These are phyloP conservation scores for Rhinichthys klamathensis DNA, from an alignment of 2,113 vertebrate genomes.

Conservation along the genomic window DNA sequence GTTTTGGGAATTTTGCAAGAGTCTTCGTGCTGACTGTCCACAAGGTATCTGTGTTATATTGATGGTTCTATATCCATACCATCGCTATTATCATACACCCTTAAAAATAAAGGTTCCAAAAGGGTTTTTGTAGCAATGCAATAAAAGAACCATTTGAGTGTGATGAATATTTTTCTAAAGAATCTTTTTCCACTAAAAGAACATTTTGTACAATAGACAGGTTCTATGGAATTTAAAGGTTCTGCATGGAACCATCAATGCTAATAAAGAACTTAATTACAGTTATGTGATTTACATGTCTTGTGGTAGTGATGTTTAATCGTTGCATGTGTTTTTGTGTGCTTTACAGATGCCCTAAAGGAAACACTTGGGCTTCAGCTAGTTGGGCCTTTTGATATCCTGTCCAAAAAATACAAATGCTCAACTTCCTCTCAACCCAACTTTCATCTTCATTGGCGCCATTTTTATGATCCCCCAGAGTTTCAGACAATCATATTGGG, in stretches of 20 bases:
- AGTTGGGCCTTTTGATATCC: constrained; percentile 93
- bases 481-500: constrained; percentile 90
- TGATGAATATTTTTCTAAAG: no score
- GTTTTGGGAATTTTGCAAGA: constrained; percentile 93
- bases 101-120: no score
- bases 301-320: neutral
- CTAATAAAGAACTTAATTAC: neutral
- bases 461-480: constrained; percentile 96
- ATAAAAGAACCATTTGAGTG: no score
- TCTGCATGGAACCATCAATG: no score
- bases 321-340: constrained; percentile 39
- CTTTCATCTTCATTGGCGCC: constrained; percentile 92
- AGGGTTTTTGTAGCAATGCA: no score
- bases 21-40: constrained; percentile 82
- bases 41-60: constrained; percentile 76
- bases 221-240: no score
- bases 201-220: no score
- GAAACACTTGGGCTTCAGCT: constrained; percentile 84
- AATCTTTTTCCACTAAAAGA: no score
- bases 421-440: constrained; percentile 75
- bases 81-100: neutral
- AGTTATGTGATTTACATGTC: neutral
- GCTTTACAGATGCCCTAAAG: constrained; percentile 81
- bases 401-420: constrained; percentile 86
- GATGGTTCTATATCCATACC: neutral